Evolutionary conservation across 1,140 invertebrate genomes (phyloP).

Genomic region (Neodiprion pinetum): DNA sequence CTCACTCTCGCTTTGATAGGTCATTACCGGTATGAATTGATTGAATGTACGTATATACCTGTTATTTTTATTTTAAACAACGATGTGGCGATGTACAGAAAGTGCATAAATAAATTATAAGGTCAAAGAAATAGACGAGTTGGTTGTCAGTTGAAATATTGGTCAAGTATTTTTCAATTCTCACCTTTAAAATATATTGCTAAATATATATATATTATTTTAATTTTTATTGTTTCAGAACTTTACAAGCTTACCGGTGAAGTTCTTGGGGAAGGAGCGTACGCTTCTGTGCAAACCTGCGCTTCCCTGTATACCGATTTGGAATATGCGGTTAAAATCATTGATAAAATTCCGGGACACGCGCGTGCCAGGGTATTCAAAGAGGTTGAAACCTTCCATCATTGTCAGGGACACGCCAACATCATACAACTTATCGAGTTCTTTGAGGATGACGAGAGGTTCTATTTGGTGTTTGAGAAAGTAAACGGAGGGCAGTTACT

Average conservation of each 20-base stretch:
- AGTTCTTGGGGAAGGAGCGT: constrained; percentile 94
- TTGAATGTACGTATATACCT: too few species aligned
- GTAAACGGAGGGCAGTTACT: constrained; percentile 91
- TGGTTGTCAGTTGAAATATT: not conserved
- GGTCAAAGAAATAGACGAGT: too few species aligned
- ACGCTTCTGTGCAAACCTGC: constrained; percentile 95
- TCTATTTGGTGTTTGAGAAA: constrained; percentile 98
- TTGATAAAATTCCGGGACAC: constrained; percentile 93
- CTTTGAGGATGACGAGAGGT: constrained; percentile 96
- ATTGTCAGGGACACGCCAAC: constrained; percentile 95
- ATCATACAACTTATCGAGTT: constrained; percentile 97
- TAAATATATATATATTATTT: constrained; percentile 21
- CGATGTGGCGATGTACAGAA: too few species aligned
- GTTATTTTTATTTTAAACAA: too few species aligned
- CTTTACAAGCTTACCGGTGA: constrained; percentile 95
- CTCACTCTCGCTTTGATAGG: too few species aligned
- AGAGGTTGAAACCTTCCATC: constrained; percentile 98
- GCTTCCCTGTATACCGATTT: constrained; percentile 88
- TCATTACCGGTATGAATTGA: too few species aligned
- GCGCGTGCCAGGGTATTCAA: constrained; percentile 93
- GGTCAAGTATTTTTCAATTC: not conserved
- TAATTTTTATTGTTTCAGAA: constrained; percentile 70
- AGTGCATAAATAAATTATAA: too few species aligned
- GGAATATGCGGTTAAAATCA: constrained; percentile 97
- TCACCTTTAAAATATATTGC: constrained; percentile 10